Evolutionary conservation across 2,113 vertebrate genomes (phyloP).

Genomic region (Passer domesticus): DNA sequence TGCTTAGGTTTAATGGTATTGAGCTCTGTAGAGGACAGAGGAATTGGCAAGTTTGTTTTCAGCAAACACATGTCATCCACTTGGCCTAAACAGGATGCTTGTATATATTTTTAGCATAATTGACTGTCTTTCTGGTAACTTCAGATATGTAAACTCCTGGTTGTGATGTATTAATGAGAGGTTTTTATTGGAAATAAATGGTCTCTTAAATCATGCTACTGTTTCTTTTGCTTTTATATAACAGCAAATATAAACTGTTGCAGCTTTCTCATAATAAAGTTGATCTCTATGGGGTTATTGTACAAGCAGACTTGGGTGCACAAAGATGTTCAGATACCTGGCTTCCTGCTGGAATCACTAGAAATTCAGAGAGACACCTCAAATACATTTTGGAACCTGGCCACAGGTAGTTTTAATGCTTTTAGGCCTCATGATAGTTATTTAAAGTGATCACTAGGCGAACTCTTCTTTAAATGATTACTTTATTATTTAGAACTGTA

Average conservation of each 20-base stretch:
- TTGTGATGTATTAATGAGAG: neutral
- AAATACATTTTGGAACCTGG: neutral
- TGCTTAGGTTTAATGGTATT: neutral
- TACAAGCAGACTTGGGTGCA: neutral
- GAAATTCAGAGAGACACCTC: neutral
- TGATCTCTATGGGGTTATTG: neutral
- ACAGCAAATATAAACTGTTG: neutral
- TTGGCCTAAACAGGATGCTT: neutral
- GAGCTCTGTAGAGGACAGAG: neutral
- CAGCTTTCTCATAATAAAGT: neutral
- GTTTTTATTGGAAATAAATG: neutral
- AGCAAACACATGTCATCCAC: neutral
- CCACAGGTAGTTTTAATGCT: neutral
- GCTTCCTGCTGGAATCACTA: neutral
- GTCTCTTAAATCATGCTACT: neutral
- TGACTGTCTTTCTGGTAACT: neutral
- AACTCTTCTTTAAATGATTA: neutral
- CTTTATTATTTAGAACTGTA: neutral
- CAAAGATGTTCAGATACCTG: neutral
- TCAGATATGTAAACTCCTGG: neutral
- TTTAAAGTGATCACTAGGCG: neutral
- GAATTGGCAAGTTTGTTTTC: neutral
- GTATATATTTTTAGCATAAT: neutral
- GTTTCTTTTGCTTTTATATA: neutral
- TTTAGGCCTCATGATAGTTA: neutral